Conservation (phyloP, 2,888 invertebrate species). For the Caenorhabditis sp. region DNA sequence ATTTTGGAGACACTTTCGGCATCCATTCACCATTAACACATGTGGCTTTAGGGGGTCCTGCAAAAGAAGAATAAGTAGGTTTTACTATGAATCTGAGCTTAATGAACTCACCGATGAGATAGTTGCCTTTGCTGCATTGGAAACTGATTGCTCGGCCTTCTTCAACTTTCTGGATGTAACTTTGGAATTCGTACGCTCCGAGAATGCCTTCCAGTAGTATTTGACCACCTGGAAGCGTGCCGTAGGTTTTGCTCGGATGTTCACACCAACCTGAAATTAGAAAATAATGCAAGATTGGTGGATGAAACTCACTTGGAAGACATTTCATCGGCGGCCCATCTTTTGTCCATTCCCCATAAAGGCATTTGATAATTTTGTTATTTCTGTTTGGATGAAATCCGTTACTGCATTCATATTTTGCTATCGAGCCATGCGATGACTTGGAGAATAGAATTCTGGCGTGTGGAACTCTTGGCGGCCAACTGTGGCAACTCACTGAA, state of each 20-base stretch:
- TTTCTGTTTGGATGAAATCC: slow-evolving; percentile 80
- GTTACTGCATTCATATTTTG: slow-evolving; percentile 80
- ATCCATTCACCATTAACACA: slow-evolving; percentile 78
- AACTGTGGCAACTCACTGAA: slow-evolving; percentile 85
- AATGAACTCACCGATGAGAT: slow-evolving; percentile 78
- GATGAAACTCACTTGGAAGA: slow-evolving; percentile 65
- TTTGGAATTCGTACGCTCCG: slow-evolving; percentile 80
- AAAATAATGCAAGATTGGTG: background rate
- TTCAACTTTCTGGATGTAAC: slow-evolving; percentile 79
- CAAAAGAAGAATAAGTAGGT: too few relatives aligned
- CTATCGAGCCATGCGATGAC: slow-evolving; percentile 96
- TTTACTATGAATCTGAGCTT: background rate
- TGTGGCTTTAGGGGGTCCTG: slow-evolving; percentile 78
- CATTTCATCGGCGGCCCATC: slow-evolving; percentile 75
- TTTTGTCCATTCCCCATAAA: slow-evolving; percentile 90
- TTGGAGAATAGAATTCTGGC: slow-evolving; percentile 97
- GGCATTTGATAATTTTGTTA: slow-evolving; percentile 85
- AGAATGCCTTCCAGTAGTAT: slow-evolving; percentile 80
- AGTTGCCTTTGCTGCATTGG: slow-evolving; percentile 79
- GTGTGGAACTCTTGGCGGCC: slow-evolving; percentile 90
- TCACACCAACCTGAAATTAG: slow-evolving; percentile 73
- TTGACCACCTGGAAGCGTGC: slow-evolving; percentile 79
- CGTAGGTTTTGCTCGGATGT: slow-evolving; percentile 75
- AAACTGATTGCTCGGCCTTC: slow-evolving; percentile 78
- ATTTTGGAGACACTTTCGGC: slow-evolving; percentile 75